These are phyloP conservation scores for Berghia stephanieae DNA, from an alignment of 1,140 invertebrate genomes.

Conservation along the genomic window DNA sequence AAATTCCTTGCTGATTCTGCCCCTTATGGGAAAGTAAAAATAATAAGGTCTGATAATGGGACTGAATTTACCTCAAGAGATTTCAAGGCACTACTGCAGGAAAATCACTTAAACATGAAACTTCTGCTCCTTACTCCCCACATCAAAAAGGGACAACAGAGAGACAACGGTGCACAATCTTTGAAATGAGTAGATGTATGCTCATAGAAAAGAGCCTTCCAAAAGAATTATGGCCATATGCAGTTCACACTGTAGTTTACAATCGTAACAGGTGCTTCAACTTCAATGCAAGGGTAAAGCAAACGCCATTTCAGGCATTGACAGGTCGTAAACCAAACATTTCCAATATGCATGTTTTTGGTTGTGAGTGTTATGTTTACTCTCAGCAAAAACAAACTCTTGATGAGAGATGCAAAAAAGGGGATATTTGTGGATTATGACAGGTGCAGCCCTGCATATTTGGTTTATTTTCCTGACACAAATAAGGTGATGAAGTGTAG, in stretches of 20 bases:
- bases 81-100: too few species aligned
- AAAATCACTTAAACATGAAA: too few species aligned
- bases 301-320: constrained; percentile 15
- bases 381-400: constrained; percentile 5
- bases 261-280: too few species aligned
- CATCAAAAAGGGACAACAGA: not conserved
- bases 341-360: constrained; percentile 26
- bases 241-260: too few species aligned
- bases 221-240: too few species aligned
- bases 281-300: too few species aligned
- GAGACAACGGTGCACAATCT: not conserved
- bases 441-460: constrained; percentile 22
- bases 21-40: constrained; percentile 2
- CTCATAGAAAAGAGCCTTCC: not conserved
- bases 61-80: not conserved
- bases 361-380: constrained; percentile 20
- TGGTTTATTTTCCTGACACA: not conserved
- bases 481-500: constrained; percentile 19
- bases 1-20: constrained; percentile 6
- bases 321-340: constrained; percentile 25
- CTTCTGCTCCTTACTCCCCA: not conserved
- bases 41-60: not conserved
- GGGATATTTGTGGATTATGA: constrained; percentile 25
- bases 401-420: constrained; percentile 23
- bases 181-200: too few species aligned